Base-by-base conservation (phyloP, 2,888 invertebrate genomes). In the Drosophila anceps region DNA sequence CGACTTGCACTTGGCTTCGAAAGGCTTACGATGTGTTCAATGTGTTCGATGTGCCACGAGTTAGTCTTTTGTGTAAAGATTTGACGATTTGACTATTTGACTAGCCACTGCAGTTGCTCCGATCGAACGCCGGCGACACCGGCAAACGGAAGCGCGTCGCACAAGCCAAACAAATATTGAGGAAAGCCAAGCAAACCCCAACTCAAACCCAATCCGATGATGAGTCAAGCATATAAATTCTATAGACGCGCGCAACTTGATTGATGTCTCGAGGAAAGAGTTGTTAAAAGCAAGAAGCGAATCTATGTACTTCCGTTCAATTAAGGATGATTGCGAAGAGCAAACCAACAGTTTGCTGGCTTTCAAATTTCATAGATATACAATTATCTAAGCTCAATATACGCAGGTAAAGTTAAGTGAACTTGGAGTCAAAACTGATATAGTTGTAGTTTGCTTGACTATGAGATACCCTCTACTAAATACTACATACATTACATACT, bases 221-320 rank as follows among this genome's bases (percentile, higher is more conserved):
- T 84, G 88, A 83, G 70, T 86, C 79, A 86, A 79, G 73, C 73
- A 81, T 81, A 70, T 68, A 68, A 69, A 81, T 88, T 88, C 86
- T 66, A 78, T 63, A 51, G 79, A 51, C 69, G 67, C 68, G 48
- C 67, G 18, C 67, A 57, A 53, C 41, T 48, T 61, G 58, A 59
- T 43, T 53, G 20, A 60, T 24, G 51, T 41, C 57, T 27, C 29
- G 39, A 4, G 51, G 33, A 20, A 35, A 53, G 57, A 41, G 53
- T 31, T 61, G 62, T 64, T 43, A 53, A 69, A 69, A 71, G 65
- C 62, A 66, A 66, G 53, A 72, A 59, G 68, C 76, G 79, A 73
- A 53, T 53, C 35, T 72, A 61, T 77, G 69, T 55, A 84, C 77
- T 83, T 83, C 83, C 83, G 85, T 55, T 77, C 70, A 63, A 46